A percentile compares a stretch with the other conserved stretches of the same genome.
Conservation (phyloP, 2,113 vertebrate genomes). For the Numenius arquata region DNA sequence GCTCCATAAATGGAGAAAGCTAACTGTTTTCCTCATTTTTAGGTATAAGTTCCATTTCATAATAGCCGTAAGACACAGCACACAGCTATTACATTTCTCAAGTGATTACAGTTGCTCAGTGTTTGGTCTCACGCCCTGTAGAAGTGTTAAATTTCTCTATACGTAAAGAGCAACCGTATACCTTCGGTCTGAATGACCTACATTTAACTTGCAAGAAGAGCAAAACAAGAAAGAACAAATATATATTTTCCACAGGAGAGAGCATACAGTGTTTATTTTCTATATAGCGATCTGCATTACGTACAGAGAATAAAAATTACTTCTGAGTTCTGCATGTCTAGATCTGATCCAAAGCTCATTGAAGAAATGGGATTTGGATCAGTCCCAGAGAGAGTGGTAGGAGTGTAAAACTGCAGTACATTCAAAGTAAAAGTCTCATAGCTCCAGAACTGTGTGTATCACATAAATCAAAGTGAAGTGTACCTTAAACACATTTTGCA, state of each 20-base stretch:
- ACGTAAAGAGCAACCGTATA: conserved; percentile 21
- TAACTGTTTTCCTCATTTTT: conserved; percentile 73
- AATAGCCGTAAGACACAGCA: conserved; percentile 57
- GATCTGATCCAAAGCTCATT: conserved; percentile 32
- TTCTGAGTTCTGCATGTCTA: conserved; percentile 17
- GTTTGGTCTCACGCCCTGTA: conserved; percentile 52
- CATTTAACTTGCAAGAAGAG: conserved; percentile 35
- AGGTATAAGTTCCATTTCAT: conserved; percentile 68
- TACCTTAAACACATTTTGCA: conserved; percentile 3
- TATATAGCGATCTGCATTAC: background rate
- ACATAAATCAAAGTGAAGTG: conserved; percentile 53
- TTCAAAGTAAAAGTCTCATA: conserved; percentile 39
- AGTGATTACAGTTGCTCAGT: conserved; percentile 58
- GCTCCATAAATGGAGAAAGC: conserved; percentile 65
- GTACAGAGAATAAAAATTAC: conserved; percentile 37
- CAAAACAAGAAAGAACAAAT: conserved; percentile 49
- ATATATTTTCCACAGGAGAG: conserved; percentile 39
- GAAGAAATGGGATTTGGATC: conserved; percentile 42
- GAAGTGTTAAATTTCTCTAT: conserved; percentile 55
- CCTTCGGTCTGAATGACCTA: conserved; percentile 43
- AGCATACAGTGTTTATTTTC: conserved; percentile 38
- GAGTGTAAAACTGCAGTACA: conserved; percentile 36
- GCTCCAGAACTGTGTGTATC: background rate
- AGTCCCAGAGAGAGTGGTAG: conserved; percentile 57
- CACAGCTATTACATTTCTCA: conserved; percentile 65